These are phyloP conservation scores for Leptinotarsa texana DNA, from an alignment of 1,140 invertebrate species.

Conservation along the genomic window DNA sequence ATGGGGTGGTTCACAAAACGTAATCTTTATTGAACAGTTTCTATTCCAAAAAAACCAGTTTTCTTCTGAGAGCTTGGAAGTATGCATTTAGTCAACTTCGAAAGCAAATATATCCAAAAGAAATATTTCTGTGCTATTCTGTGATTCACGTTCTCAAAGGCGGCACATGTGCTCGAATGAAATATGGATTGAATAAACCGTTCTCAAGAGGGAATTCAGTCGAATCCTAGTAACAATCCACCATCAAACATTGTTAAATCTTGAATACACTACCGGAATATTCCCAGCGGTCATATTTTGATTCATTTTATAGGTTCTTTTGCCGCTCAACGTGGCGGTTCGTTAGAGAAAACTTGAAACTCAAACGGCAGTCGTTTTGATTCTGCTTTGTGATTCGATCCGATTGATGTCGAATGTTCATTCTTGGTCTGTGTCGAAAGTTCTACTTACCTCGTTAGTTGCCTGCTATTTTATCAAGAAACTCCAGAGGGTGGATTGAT, in stretches of 20 bases:
- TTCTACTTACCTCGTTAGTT: constrained; percentile 18
- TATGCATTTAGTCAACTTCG: no score
- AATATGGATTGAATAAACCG: not conserved
- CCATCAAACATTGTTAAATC: not conserved
- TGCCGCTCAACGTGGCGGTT: not conserved
- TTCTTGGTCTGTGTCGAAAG: not conserved
- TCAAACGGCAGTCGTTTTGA: constrained; percentile 11
- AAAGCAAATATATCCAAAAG: no score
- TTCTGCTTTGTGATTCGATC: constrained; percentile 22
- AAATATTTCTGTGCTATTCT: no score
- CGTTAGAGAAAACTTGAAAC: not conserved
- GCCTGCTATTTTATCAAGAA: not conserved
- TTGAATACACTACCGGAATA: constrained; percentile 4
- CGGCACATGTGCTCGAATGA: no score
- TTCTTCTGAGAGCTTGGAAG: no score
- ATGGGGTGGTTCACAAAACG: no score
- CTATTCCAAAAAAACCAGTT: no score
- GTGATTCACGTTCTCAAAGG: no score
- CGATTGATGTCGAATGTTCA: constrained; percentile 9
- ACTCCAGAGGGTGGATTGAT: constrained; percentile 1
- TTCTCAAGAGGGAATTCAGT: not conserved
- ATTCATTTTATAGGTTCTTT: not conserved
- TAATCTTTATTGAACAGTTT: no score
- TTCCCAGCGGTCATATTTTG: not conserved
- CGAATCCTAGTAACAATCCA: not conserved